Evolutionary conservation across 2,888 invertebrate genomes (phyloP).

Genomic region (Fissipunctia ypsillon): DNA sequence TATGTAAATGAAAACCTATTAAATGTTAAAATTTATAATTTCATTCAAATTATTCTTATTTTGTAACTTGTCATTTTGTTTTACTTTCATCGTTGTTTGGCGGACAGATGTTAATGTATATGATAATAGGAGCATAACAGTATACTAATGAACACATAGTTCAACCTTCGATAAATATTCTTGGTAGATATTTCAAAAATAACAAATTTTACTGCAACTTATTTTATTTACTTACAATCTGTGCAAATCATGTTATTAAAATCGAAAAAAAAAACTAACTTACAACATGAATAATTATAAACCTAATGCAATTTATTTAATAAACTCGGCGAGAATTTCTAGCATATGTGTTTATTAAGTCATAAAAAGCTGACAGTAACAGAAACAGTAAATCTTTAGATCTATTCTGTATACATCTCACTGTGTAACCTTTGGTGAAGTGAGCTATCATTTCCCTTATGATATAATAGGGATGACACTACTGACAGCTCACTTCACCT

Average conservation of each 20-base stretch:
- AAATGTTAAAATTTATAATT: slow-evolving; percentile 14
- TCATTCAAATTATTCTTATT: slow-evolving; percentile 25
- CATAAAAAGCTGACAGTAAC: no score
- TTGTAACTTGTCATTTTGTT: slow-evolving; percentile 21
- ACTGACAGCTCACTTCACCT: no score
- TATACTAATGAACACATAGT: background rate
- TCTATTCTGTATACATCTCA: no score
- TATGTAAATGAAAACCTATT: slow-evolving; percentile 33
- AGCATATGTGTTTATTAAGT: no score
- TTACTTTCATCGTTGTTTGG: slow-evolving; percentile 33
- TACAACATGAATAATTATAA: background rate
- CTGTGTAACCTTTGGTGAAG: no score
- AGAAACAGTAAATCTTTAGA: no score
- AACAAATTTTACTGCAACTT: background rate
- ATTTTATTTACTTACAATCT: background rate
- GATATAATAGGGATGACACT: no score
- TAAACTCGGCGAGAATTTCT: no score
- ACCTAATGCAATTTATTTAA: background rate
- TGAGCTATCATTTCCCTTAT: no score
- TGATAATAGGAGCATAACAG: background rate
- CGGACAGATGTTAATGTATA: background rate
- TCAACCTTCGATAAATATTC: background rate
- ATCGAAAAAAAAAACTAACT: no score
- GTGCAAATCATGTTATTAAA: background rate
- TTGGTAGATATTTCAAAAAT: background rate